phyloP scores from a whole-genome alignment of 2,797 vertebrate genomes.

The Taeniopygia guttata region DNA sequence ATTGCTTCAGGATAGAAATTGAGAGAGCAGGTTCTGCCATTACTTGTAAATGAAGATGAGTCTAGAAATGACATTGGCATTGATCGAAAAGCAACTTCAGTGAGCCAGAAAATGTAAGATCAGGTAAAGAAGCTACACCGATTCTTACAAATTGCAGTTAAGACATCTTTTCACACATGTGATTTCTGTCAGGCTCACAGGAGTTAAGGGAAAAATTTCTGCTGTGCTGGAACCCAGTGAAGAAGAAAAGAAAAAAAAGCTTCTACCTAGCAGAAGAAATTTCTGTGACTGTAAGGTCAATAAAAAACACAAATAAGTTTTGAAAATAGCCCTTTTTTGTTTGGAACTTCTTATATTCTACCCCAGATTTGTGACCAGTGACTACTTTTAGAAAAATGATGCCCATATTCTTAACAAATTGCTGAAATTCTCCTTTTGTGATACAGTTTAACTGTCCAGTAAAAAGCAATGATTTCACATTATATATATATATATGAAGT shows the following conservation, averaged over 20 bases:
- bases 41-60: background rate
- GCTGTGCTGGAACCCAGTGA: background rate
- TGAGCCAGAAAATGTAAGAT: background rate
- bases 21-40: background rate
- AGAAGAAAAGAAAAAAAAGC: background rate
- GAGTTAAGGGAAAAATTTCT: background rate
- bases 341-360: background rate
- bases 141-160: background rate
- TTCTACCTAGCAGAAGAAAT: background rate
- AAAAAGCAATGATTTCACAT: background rate
- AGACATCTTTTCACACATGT: background rate
- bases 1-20: slow-evolving; percentile 2
- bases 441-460: background rate
- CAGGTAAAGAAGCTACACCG: slow-evolving; percentile 1
- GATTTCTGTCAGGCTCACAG: background rate
- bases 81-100: slow-evolving; percentile 13
- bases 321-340: background rate
- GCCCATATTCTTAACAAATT: background rate
- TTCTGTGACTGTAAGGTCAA: background rate
- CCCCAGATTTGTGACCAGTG: background rate
- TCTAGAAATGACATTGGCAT: slow-evolving; percentile 1
- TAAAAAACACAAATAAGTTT: background rate
- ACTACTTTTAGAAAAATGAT: background rate
- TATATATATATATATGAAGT: background rate
- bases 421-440: background rate